A percentile compares a stretch with the other conserved stretches of the same genome.
phyloP scores from a whole-genome alignment of 2,888 invertebrate species.

The Taphrorychus bicolor region DNA sequence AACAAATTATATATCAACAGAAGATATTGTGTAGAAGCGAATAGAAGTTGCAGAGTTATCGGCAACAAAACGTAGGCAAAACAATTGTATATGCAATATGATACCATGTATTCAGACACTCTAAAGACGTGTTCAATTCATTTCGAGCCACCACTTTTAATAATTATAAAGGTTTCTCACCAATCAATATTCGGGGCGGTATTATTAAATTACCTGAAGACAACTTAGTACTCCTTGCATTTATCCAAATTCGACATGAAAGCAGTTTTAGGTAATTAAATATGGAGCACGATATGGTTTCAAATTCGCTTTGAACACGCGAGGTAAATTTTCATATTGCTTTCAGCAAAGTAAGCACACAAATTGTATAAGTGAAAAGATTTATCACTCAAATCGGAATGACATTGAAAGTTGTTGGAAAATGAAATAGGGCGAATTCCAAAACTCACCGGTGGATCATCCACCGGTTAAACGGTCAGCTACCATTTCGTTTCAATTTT shows the following conservation, averaged over 20 bases:
- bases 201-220: slow-evolving; percentile 1
- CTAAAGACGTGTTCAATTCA: no score
- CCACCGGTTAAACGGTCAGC: no score
- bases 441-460: no score
- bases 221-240: background rate
- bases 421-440: background rate
- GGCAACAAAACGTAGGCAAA: no score
- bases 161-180: no score
- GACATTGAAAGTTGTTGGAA: no score
- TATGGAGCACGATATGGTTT: slow-evolving; percentile 4
- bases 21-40: no score
- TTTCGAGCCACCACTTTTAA: no score
- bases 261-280: slow-evolving; percentile 8
- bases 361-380: background rate
- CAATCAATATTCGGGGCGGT: background rate
- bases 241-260: slow-evolving; percentile 6
- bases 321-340: slow-evolving; percentile 5
- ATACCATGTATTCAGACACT: background rate
- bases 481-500: no score
- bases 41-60: no score
- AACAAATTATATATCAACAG: no score
- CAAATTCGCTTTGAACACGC: slow-evolving; percentile 4
- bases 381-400: background rate
- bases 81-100: no score
- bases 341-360: slow-evolving; percentile 2